Percentiles rank a stretch among this genome's conserved stretches.
These are phyloP conservation scores for Carterocephalus palaemon DNA, from an alignment of 2,888 invertebrate species.

Conservation along the genomic window DNA sequence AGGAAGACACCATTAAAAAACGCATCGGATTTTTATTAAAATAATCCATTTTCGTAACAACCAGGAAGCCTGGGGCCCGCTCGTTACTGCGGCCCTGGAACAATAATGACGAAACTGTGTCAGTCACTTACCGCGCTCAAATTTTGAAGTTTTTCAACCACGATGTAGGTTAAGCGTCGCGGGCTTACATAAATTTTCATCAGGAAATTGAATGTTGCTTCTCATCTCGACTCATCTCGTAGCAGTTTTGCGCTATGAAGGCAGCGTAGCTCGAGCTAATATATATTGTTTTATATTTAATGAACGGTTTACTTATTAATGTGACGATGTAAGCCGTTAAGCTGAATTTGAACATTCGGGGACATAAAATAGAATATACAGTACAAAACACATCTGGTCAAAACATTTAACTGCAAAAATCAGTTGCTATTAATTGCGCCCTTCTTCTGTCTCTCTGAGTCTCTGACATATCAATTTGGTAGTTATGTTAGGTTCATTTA, in stretches of 20 bases:
- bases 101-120: constrained; percentile 40
- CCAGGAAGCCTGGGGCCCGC: constrained; percentile 21
- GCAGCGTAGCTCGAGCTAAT: too few relatives aligned
- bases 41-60: constrained; percentile 21
- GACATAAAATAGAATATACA: too few relatives aligned
- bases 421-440: too few relatives aligned
- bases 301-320: too few relatives aligned
- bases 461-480: too few relatives aligned
- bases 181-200: constrained; percentile 24
- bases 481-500: too few relatives aligned
- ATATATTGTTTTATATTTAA: not conserved
- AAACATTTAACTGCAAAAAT: too few relatives aligned
- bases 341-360: too few relatives aligned
- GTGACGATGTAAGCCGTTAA: too few relatives aligned
- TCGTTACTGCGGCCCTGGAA: constrained; percentile 34
- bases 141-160: constrained; percentile 34
- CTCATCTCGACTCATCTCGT: constrained; percentile 6
- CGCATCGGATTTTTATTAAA: constrained; percentile 29
- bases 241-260: constrained; percentile 12
- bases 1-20: constrained; percentile 7
- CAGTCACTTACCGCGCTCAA: constrained; percentile 35
- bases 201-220: constrained; percentile 22
- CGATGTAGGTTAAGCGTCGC: constrained; percentile 32
- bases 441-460: too few relatives aligned
- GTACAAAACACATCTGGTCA: too few relatives aligned